phyloP scores from a whole-genome alignment of 2,888 invertebrate species.

The Apotomis betuletana region DNA sequence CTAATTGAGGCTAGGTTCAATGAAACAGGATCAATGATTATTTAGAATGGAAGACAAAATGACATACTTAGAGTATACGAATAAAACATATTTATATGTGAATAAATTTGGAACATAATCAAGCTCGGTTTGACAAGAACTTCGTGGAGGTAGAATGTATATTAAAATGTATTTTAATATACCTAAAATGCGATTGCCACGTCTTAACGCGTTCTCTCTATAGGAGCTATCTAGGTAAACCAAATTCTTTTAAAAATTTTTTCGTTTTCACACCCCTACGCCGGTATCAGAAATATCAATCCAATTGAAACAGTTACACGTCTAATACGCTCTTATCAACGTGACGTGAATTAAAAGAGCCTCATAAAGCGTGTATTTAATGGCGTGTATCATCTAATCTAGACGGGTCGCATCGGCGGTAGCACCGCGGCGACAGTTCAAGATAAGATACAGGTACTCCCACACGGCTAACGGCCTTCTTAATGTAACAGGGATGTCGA shows the following conservation, averaged over 20 bases:
- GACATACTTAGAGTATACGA: too few species aligned
- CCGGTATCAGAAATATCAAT: conserved; percentile 10
- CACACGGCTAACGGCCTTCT: conserved; percentile 27
- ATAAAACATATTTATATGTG: too few species aligned
- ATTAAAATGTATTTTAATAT: too few species aligned
- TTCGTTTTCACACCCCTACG: background rate
- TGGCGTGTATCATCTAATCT: conserved; percentile 27
- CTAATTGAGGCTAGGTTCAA: too few species aligned
- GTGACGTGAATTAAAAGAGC: conserved; percentile 33
- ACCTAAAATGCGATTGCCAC: too few species aligned
- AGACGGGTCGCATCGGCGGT: conserved; percentile 37
- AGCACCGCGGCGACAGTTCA: conserved; percentile 40
- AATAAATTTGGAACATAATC: too few species aligned
- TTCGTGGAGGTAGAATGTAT: too few species aligned
- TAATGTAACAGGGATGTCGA: conserved; percentile 41
- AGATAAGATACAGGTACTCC: conserved; percentile 41
- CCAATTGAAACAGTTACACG: conserved; percentile 14
- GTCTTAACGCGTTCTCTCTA: too few species aligned
- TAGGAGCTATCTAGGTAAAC: background rate
- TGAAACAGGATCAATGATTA: too few species aligned
- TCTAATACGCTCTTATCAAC: conserved; percentile 23
- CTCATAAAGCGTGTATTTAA: conserved; percentile 30
- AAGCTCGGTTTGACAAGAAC: too few species aligned
- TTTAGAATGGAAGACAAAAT: too few species aligned
- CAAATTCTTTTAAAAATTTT: too few species aligned